These are phyloP conservation scores for Psilopsiagon aurifrons DNA, from an alignment of 2,113 vertebrate species.

Conservation along the genomic window DNA sequence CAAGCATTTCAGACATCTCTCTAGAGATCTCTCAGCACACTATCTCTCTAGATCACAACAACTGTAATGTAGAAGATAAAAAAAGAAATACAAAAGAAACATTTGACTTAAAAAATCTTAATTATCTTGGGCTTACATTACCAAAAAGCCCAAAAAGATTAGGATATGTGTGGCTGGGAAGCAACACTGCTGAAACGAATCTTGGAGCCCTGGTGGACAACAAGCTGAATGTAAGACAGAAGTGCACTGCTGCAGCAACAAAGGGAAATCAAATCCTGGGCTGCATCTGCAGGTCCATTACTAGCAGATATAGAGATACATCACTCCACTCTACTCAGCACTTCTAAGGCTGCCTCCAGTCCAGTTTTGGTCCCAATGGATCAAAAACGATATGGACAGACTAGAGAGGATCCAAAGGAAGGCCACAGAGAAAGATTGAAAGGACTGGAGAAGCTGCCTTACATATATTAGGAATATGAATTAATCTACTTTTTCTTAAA, in stretches of 20 bases:
- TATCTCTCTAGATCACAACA: background rate
- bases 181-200: background rate
- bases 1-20: background rate
- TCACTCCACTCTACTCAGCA: background rate
- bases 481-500: background rate
- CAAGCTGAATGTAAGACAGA: background rate
- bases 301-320: background rate
- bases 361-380: background rate
- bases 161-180: background rate
- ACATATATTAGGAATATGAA: background rate
- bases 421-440: background rate
- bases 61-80: background rate
- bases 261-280: background rate
- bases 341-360: background rate
- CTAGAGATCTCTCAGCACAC: background rate
- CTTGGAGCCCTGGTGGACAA: background rate
- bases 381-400: background rate
- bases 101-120: background rate
- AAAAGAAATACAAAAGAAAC: background rate
- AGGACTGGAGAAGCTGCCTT: background rate
- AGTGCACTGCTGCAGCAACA: background rate
- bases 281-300: background rate
- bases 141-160: background rate
- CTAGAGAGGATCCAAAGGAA: background rate
- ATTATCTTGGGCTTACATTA: background rate